A percentile compares a stretch with the other conserved stretches of the same genome.
Conservation (phyloP, 1,140 invertebrate genomes). For the Littorina saxatilis region DNA sequence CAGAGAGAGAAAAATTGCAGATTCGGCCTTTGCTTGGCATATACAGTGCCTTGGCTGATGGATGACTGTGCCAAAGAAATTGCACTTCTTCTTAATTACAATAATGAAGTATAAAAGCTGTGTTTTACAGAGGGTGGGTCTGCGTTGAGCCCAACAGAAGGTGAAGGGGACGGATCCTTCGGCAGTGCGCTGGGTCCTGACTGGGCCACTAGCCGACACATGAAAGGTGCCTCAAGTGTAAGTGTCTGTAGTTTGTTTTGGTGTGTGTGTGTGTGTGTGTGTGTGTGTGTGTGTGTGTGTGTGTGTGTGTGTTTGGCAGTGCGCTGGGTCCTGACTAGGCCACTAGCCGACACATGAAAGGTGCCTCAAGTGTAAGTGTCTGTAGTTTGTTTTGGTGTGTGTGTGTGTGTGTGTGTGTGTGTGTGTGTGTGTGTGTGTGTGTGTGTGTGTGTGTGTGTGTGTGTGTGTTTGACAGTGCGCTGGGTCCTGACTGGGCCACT, state of each 20-base stretch:
- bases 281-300: no score
- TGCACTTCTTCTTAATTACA: neutral
- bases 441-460: no score
- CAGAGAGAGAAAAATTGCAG: no score
- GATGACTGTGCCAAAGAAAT: neutral
- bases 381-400: neutral
- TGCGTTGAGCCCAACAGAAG: neutral
- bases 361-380: slow-evolving; percentile 48
- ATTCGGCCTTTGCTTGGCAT: neutral
- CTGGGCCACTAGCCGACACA: slow-evolving; percentile 84
- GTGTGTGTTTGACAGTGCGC: slow-evolving; percentile 88
- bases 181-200: slow-evolving; percentile 96
- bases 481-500: slow-evolving; percentile 96
- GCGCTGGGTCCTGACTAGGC: no score
- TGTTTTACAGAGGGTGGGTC: neutral
- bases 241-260: neutral
- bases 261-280: no score
- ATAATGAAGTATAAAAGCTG: neutral
- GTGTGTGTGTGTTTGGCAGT: no score
- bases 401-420: no score
- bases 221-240: slow-evolving; percentile 58
- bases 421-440: no score
- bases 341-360: no score
- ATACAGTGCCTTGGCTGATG: no score
- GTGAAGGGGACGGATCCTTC: slow-evolving; percentile 38